Evolutionary conservation across 2,113 vertebrate genomes (phyloP).

Genomic region (Sinocyclocheilus anophthalmus): DNA sequence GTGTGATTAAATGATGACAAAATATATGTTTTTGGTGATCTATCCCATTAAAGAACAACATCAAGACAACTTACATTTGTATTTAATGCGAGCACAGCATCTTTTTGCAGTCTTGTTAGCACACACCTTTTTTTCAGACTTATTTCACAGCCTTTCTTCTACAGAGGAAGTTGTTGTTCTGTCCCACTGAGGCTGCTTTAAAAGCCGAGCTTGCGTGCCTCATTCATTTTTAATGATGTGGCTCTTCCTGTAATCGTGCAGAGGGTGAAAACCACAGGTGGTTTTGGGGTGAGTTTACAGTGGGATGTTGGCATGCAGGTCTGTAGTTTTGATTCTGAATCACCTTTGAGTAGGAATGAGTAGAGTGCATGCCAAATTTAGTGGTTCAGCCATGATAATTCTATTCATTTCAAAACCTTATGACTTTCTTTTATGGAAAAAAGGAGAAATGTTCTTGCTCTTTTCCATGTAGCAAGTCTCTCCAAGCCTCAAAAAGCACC

Average conservation of each 20-base stretch:
- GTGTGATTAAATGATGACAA: neutral
- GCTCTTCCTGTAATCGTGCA: constrained; percentile 12
- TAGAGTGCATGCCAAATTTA: neutral
- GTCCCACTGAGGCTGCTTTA: constrained; percentile 45
- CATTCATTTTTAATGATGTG: constrained; percentile 58
- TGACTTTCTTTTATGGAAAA: neutral
- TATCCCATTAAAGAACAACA: neutral
- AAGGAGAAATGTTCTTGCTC: neutral
- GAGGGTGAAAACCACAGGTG: constrained; percentile 38
- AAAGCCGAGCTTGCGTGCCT: constrained; percentile 45
- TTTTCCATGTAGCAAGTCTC: neutral
- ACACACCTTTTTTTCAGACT: constrained; percentile 13
- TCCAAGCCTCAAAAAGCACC: neutral
- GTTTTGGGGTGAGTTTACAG: constrained; percentile 18
- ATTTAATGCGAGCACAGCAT: neutral
- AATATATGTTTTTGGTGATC: neutral
- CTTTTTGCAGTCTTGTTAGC: constrained; percentile 16
- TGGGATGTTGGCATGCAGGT: neutral
- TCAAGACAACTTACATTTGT: neutral
- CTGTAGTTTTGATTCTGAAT: neutral
- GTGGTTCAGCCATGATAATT: neutral
- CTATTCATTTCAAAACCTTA: neutral
- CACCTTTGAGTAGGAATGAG: neutral
- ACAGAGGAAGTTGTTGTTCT: constrained; percentile 43
- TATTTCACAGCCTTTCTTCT: constrained; percentile 45